Conservation (phyloP, 1,140 invertebrate genomes). For the Trichonephila inaurata region DNA sequence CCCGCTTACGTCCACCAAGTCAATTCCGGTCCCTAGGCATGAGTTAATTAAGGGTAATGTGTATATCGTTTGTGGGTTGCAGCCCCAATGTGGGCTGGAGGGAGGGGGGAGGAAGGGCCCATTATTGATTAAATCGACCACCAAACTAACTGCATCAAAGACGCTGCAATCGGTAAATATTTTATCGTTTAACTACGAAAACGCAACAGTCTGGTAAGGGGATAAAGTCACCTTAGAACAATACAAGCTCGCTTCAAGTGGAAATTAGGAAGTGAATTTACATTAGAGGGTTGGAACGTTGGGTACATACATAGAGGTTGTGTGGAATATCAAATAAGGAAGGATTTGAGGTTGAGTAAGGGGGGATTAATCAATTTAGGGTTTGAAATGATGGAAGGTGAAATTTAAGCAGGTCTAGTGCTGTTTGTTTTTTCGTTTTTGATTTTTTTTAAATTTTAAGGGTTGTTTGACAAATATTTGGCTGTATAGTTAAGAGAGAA, state of each 20-base stretch:
- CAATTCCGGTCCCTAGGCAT: slow-evolving; percentile 41
- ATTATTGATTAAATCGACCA: slow-evolving; percentile 74
- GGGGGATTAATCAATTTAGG: slow-evolving; percentile 12
- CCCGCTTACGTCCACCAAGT: neutral
- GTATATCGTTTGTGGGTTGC: slow-evolving; percentile 48
- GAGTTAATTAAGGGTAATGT: slow-evolving; percentile 73
- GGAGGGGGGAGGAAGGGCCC: neutral
- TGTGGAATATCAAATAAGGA: slow-evolving; percentile 11
- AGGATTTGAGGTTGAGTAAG: neutral
- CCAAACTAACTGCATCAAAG: slow-evolving; percentile 43
- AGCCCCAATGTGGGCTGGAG: neutral
- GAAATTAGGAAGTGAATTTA: slow-evolving; percentile 53
- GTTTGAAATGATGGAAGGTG: neutral
- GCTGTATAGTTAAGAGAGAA: too few relatives aligned
- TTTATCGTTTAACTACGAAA: slow-evolving; percentile 54
- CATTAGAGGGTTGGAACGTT: neutral
- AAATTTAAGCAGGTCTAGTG: too few relatives aligned
- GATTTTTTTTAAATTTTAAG: too few relatives aligned
- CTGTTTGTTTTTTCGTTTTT: too few relatives aligned
- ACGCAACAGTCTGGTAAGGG: slow-evolving; percentile 16
- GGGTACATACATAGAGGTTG: neutral
- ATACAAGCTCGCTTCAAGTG: neutral
- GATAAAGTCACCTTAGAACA: slow-evolving; percentile 59
- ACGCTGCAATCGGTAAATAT: slow-evolving; percentile 60
- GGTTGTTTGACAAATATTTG: too few relatives aligned